Evolutionary conservation across 2,888 invertebrate species (phyloP).

Genomic region (Stramonita haemastoma): DNA sequence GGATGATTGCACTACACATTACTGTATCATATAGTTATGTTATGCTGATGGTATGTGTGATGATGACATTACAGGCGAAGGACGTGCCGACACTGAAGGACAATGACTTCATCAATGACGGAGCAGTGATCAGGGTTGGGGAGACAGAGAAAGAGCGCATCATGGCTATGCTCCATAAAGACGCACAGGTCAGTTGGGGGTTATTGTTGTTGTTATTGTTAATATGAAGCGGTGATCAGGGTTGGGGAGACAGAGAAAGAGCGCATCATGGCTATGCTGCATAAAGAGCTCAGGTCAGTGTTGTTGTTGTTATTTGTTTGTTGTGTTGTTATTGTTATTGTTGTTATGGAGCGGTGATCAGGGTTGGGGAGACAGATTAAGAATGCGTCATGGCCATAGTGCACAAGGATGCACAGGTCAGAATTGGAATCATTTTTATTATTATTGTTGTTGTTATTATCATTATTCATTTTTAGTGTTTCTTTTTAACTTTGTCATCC

Average conservation of each 20-base stretch:
- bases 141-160: slow-evolving; percentile 94
- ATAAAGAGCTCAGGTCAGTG: slow-evolving; percentile 93
- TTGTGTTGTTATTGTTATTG: no score
- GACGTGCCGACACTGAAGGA: slow-evolving; percentile 97
- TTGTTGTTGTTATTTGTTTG: no score
- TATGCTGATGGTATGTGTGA: no score
- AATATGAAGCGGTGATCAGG: slow-evolving; percentile 92
- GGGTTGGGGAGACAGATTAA: slow-evolving; percentile 85
- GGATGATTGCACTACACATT: no score
- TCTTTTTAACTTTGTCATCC: no score
- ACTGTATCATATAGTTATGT: no score
- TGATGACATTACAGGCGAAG: slow-evolving; percentile 86
- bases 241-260: slow-evolving; percentile 85
- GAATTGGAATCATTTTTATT: slow-evolving; percentile 51
- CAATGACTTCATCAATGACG: slow-evolving; percentile 98
- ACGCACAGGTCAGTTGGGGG: slow-evolving; percentile 86
- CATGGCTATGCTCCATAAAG: slow-evolving; percentile 92
- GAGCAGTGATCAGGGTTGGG: slow-evolving; percentile 93
- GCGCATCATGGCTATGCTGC: slow-evolving; percentile 92
- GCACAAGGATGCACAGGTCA: slow-evolving; percentile 93
- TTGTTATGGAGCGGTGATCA: slow-evolving; percentile 93
- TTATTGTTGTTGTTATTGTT: not conserved
- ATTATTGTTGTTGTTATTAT: not conserved
- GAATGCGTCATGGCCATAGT: slow-evolving; percentile 93
- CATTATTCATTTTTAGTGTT: no score